phyloP scores from a whole-genome alignment of 2,888 invertebrate species.

The Ischnus inquisitorius region DNA sequence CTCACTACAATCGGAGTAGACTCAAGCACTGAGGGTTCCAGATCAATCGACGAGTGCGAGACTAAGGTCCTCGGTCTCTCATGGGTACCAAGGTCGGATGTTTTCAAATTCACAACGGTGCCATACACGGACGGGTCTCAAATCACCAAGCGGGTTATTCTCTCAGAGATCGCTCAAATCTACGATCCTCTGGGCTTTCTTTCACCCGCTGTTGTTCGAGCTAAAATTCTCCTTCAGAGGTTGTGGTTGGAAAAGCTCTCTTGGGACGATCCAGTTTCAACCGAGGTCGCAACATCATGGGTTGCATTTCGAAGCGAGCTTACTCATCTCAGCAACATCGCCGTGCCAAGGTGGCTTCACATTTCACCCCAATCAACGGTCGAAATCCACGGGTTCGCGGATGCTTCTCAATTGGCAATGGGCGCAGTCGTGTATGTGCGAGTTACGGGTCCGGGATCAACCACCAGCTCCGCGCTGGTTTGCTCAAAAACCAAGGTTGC shows the following conservation, averaged over 20 bases:
- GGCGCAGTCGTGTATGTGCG: slow-evolving; percentile 38
- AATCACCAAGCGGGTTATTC: slow-evolving; percentile 55
- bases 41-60: neutral
- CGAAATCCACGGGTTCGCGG: slow-evolving; percentile 59
- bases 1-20: neutral
- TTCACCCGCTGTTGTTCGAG: slow-evolving; percentile 56
- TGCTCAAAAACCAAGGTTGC: slow-evolving; percentile 63
- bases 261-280: slow-evolving; percentile 59
- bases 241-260: slow-evolving; percentile 62
- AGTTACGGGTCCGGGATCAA: slow-evolving; percentile 1
- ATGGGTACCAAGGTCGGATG: slow-evolving; percentile 57
- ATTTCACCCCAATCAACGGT: neutral
- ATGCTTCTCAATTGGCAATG: slow-evolving; percentile 52
- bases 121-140: neutral
- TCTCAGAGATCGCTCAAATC: too few relatives aligned
- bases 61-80: slow-evolving; percentile 55
- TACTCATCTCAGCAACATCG: neutral
- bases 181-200: slow-evolving; percentile 65
- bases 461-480: slow-evolving; percentile 3
- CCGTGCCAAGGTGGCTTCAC: slow-evolving; percentile 45
- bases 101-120: slow-evolving; percentile 33
- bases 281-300: slow-evolving; percentile 31
- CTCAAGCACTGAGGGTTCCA: neutral
- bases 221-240: slow-evolving; percentile 65
- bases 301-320: slow-evolving; percentile 35